Conservation (phyloP, 2,797 vertebrate species). For the Salarias fasciatus region DNA sequence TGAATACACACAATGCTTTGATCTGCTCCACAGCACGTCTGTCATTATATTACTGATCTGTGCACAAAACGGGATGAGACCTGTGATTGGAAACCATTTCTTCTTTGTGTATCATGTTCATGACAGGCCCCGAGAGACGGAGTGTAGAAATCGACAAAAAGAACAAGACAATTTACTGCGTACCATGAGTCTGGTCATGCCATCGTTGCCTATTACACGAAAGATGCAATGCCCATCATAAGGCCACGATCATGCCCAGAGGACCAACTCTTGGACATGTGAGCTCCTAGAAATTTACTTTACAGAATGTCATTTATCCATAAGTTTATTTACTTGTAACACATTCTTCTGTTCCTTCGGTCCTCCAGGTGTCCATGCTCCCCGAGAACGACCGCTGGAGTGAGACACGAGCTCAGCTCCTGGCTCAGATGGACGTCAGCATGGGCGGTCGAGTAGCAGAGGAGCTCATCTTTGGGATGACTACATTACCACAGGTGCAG, state of each 20-base stretch:
- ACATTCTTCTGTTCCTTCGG: slow-evolving; percentile 6
- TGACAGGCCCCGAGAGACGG: slow-evolving; percentile 91
- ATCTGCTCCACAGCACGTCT: slow-evolving; percentile 14
- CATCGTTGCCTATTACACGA: slow-evolving; percentile 96
- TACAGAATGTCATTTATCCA: rapidly evolving
- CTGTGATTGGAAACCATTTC: not conserved
- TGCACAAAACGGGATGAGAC: not conserved
- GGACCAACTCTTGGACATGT: slow-evolving; percentile 96
- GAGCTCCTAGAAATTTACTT: slow-evolving; percentile 41
- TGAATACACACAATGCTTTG: slow-evolving; percentile 57
- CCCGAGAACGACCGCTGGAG: slow-evolving; percentile 98
- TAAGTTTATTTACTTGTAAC: not conserved
- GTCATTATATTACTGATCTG: slow-evolving; percentile 9
- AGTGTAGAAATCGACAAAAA: slow-evolving; percentile 94
- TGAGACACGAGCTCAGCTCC: slow-evolving; percentile 94
- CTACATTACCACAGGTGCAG: slow-evolving; percentile 92
- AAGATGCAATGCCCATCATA: slow-evolving; percentile 98
- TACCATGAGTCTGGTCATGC: slow-evolving; percentile 98
- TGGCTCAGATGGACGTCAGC: slow-evolving; percentile 99
- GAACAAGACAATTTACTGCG: slow-evolving; percentile 96
- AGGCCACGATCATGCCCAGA: slow-evolving; percentile 98
- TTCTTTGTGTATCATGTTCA: not conserved
- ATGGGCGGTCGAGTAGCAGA: slow-evolving; percentile 98
- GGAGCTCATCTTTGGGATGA: slow-evolving; percentile 95
- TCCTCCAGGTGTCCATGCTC: slow-evolving; percentile 91